These are phyloP conservation scores for Orientallactaga bullata DNA, from an alignment of 2,113 vertebrate species.

Conservation along the genomic window DNA sequence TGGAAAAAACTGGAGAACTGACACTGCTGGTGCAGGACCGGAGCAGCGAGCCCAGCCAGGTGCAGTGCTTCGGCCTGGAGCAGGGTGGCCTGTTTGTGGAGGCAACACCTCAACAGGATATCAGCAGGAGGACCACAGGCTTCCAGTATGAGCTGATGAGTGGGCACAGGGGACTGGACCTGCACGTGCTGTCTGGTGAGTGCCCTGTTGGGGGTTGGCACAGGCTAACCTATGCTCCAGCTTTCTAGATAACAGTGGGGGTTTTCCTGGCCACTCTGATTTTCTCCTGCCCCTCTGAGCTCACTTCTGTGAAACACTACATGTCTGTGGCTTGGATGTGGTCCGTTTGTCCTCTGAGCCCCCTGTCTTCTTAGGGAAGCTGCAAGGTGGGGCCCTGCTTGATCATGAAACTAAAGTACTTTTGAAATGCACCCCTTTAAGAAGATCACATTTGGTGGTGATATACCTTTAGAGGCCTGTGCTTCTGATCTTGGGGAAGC, in stretches of 20 bases:
- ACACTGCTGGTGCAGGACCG: slow-evolving; percentile 93
- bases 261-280: neutral
- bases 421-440: neutral
- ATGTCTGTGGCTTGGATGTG: neutral
- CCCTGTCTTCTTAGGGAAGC: no score
- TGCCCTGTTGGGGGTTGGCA: neutral
- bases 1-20: slow-evolving; percentile 96
- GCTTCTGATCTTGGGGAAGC: neutral
- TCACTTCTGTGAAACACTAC: accelerated
- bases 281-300: neutral
- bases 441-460: accelerated
- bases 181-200: slow-evolving; percentile 91
- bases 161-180: slow-evolving; percentile 86
- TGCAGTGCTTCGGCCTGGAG: slow-evolving; percentile 93
- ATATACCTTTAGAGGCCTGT: neutral
- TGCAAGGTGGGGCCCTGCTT: neutral
- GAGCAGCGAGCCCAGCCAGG: slow-evolving; percentile 87
- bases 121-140: slow-evolving; percentile 94
- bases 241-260: neutral
- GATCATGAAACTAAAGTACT: neutral
- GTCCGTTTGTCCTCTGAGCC: neutral
- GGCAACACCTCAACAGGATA: slow-evolving; percentile 95
- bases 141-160: slow-evolving; percentile 97
- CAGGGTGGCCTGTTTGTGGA: slow-evolving; percentile 96
- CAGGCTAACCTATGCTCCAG: neutral